Conservation (phyloP, 2,888 invertebrate species). For the Drosophila koepferae region DNA sequence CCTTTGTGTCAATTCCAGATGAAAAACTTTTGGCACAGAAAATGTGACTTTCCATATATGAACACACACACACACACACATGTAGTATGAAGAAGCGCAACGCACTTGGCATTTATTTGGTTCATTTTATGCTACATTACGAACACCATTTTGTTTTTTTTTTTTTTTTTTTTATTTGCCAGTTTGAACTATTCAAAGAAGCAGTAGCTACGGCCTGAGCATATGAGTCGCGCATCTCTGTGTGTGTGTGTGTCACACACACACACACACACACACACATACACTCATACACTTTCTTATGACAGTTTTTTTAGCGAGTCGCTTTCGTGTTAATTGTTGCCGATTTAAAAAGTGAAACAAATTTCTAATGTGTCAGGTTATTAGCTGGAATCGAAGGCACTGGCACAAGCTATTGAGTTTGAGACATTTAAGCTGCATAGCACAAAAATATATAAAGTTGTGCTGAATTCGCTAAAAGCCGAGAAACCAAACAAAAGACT, state of each 20-base stretch:
- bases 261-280: neutral
- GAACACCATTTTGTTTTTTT: constrained; percentile 24
- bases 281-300: constrained; percentile 61
- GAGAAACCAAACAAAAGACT: constrained; percentile 33
- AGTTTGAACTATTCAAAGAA: constrained; percentile 43
- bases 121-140: constrained; percentile 81
- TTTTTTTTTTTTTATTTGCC: constrained; percentile 27
- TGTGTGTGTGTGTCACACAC: constrained; percentile 7
- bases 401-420: constrained; percentile 36
- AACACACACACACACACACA: constrained; percentile 21
- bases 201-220: constrained; percentile 51
- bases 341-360: constrained; percentile 78
- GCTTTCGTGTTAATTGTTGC: constrained; percentile 68
- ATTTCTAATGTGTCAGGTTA: constrained; percentile 74
- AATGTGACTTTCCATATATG: constrained; percentile 74
- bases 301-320: constrained; percentile 64
- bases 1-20: constrained; percentile 74
- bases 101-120: constrained; percentile 77
- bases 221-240: constrained; percentile 44
- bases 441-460: constrained; percentile 5
- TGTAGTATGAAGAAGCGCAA: constrained; percentile 43
- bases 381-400: constrained; percentile 68
- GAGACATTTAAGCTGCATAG: neutral
- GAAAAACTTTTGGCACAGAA: constrained; percentile 78
- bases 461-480: constrained; percentile 43